A percentile compares a stretch with the other conserved stretches of the same genome.
Evolutionary conservation across 2,113 vertebrate species (phyloP).

Genomic region (Hiodon alosoides): DNA sequence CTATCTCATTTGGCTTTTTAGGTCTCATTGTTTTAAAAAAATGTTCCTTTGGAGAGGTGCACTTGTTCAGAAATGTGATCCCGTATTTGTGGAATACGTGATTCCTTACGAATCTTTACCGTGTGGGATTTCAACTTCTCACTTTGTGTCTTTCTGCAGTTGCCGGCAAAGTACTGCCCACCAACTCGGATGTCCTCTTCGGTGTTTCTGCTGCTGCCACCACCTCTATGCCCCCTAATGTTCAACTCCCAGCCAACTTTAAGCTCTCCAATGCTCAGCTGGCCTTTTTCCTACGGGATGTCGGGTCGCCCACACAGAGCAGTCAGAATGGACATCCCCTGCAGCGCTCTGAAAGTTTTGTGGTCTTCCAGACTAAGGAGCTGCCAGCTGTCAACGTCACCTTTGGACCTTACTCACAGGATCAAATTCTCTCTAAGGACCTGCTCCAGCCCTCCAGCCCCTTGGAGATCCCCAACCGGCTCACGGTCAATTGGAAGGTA

Average conservation of each 20-base stretch:
- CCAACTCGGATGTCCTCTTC: constrained; percentile 67
- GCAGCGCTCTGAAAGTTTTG: constrained; percentile 87
- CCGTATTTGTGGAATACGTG: background rate
- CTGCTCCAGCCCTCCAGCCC: constrained; percentile 88
- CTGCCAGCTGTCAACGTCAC: constrained; percentile 86
- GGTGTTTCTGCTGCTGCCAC: constrained; percentile 50
- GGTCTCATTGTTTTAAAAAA: background rate
- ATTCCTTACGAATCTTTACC: too few species aligned
- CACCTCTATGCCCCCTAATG: constrained; percentile 47
- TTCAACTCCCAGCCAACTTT: constrained; percentile 83
- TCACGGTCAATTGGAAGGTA: constrained; percentile 96
- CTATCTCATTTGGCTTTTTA: constrained; percentile 31
- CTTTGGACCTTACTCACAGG: constrained; percentile 82
- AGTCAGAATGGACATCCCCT: constrained; percentile 62
- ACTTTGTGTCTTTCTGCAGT: constrained; percentile 52
- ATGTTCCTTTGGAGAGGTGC: background rate
- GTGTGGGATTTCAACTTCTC: background rate
- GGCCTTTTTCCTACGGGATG: constrained; percentile 89
- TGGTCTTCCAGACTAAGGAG: constrained; percentile 96
- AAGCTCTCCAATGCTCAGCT: constrained; percentile 89
- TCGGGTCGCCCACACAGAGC: constrained; percentile 42
- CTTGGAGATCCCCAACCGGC: constrained; percentile 79
- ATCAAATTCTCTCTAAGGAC: constrained; percentile 83
- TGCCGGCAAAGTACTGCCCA: constrained; percentile 66
- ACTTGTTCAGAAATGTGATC: background rate